Evolutionary conservation across 2,888 invertebrate genomes (phyloP).

Genomic region (Melolontha melolontha): DNA sequence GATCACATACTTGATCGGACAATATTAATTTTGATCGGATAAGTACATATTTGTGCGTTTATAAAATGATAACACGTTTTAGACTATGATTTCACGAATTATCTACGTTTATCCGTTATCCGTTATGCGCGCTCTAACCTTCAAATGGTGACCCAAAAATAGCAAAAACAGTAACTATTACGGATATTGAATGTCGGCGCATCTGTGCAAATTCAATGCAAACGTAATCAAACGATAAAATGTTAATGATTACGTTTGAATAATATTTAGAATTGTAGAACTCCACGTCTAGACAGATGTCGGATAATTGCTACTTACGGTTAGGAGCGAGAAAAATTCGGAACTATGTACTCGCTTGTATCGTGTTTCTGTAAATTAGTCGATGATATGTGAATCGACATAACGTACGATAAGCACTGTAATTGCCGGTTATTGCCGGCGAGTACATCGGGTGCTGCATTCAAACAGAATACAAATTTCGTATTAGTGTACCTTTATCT

Average conservation of each 20-base stretch:
- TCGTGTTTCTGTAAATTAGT: constrained; percentile 16
- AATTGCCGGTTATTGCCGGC: constrained; percentile 11
- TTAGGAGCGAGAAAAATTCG: no score
- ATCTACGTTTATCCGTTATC: constrained; percentile 8
- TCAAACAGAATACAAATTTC: constrained; percentile 15
- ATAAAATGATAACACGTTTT: constrained; percentile 24
- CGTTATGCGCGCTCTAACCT: constrained; percentile 9
- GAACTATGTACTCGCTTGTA: not conserved
- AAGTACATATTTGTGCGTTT: constrained; percentile 18
- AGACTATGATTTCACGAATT: constrained; percentile 15
- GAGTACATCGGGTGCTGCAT: not conserved
- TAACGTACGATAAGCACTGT: constrained; percentile 2
- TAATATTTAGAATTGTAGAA: constrained; percentile 9
- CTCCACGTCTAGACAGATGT: constrained; percentile 11
- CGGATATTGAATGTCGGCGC: no score
- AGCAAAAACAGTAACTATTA: no score
- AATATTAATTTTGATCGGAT: constrained; percentile 20
- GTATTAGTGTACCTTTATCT: constrained; percentile 30
- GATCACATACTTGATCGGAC: constrained; percentile 11
- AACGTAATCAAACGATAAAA: no score
- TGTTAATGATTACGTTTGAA: not conserved
- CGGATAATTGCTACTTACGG: constrained; percentile 1
- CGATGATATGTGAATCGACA: constrained; percentile 21
- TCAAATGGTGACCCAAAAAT: constrained; percentile 13
- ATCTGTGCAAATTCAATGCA: no score